A percentile compares a stretch with the other conserved stretches of the same genome.
Conservation (phyloP, 1,140 invertebrate species). For the Drosophila sulfurigaster region DNA sequence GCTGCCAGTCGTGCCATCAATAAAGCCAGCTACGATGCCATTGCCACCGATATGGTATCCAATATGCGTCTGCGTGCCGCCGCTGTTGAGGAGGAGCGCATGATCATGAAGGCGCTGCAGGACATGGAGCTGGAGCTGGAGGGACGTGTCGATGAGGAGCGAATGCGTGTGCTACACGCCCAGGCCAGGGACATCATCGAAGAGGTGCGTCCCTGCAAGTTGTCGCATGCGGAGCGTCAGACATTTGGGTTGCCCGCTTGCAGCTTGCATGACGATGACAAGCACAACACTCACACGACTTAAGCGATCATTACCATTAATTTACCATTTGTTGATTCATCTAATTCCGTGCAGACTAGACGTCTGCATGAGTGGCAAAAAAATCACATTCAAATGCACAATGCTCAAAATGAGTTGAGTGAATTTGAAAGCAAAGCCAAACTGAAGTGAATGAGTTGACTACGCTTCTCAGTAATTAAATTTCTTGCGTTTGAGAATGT, state of each 20-base stretch:
- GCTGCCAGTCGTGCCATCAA: slow-evolving; percentile 8
- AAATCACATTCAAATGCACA: too few species aligned
- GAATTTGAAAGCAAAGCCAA: too few species aligned
- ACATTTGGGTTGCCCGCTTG: slow-evolving; percentile 42
- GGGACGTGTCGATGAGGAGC: slow-evolving; percentile 43
- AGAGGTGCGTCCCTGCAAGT: slow-evolving; percentile 38
- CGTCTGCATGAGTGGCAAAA: too few species aligned
- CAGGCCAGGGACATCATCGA: slow-evolving; percentile 44
- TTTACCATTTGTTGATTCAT: slow-evolving; percentile 13
- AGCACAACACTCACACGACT: slow-evolving; percentile 13
- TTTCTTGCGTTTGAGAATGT: too few species aligned
- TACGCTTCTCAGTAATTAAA: too few species aligned
- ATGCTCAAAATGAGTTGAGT: too few species aligned
- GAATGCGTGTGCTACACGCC: slow-evolving; percentile 52
- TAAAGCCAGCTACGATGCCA: slow-evolving; percentile 6
- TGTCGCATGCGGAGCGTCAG: slow-evolving; percentile 36
- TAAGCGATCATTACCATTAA: not conserved
- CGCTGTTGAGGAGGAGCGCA: slow-evolving; percentile 41
- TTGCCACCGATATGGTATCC: slow-evolving; percentile 20
- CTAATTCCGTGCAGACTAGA: slow-evolving; percentile 9
- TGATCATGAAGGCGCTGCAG: slow-evolving; percentile 24
- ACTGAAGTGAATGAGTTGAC: too few species aligned
- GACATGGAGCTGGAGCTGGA: slow-evolving; percentile 50
- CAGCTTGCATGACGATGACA: not conserved
- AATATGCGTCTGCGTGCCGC: slow-evolving; percentile 7